Evolutionary conservation across 2,797 vertebrate genomes (phyloP), one percentile per base, ranked within the genome.

Genomic region (Lagodon rhomboides): DNA sequence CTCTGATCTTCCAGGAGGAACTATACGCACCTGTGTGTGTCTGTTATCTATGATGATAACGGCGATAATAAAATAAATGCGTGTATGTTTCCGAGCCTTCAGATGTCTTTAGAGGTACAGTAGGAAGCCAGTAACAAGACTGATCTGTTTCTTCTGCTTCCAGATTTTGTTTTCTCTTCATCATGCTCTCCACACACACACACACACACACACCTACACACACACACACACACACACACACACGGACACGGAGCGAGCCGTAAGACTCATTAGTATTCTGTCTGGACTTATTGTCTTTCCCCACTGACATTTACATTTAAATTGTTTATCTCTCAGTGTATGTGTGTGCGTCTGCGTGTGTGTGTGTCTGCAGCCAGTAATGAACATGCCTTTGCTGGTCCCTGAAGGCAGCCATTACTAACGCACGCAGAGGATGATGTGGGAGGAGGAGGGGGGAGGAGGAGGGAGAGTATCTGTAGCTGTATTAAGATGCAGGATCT

Each of bases 271-370:
- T 90, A 86, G 82, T 90, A 92, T 93, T 94, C 91, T 88, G 87
- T 87, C 82, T 86, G 88, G 82, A 88, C 68, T 91, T 89, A 85
- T 87, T 88, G 76, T 89, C 84, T 90, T 87, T 90, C 86, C 80
- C 69, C 69, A 64, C 76, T 94, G 92, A 88, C 89, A 88, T 93
- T 94, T 91, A 77, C 73, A 92, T 93, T 95, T 95, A 93, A 92
- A 92, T 87, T 92, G 92, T 94, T 94, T 85, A 82, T 90, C 87
- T 74, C 68, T 49, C 5, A 3, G 63, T 41, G 49, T 66, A 49
- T 8, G n/a, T 30, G n/a, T 68, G 22, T 41, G 23, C 27, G 54
- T 55, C 23, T 12, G 12, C 38, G 20, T 53, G 43, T 30, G 43
- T 23, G 49, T 72, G 90, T 71, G 64, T 80, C 73, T 61, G 68